Evolutionary conservation across 2,797 vertebrate genomes (phyloP).

Genomic region (Girardinus metallicus): DNA sequence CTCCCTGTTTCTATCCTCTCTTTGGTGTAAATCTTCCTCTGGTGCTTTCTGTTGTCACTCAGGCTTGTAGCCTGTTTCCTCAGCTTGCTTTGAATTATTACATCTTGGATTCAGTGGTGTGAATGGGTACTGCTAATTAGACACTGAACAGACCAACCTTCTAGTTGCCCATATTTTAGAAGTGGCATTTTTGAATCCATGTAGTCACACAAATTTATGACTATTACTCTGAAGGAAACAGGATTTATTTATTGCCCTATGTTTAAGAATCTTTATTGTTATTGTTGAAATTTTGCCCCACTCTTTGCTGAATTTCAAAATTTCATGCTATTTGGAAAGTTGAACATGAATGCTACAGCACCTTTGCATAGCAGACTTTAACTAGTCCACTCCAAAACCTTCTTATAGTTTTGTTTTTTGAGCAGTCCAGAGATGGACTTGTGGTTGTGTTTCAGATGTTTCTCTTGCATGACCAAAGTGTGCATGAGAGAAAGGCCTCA

Average conservation of each 20-base stretch:
- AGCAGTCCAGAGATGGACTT: not conserved
- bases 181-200: conserved; percentile 24
- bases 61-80: conserved; percentile 64
- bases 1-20: conserved; percentile 32
- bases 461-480: not conserved
- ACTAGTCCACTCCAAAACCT: not conserved
- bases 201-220: not conserved
- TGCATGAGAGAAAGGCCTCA: not conserved
- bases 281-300: not conserved
- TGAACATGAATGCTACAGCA: not conserved
- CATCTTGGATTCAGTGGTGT: conserved; percentile 76
- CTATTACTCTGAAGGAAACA: not conserved
- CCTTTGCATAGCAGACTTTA: not conserved
- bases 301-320: not conserved
- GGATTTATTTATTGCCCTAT: not conserved
- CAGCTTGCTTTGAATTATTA: conserved; percentile 83
- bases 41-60: conserved; percentile 62
- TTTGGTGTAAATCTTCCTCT: conserved; percentile 29
- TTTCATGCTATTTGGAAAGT: not conserved
- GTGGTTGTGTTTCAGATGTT: not conserved
- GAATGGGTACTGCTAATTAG: conserved; percentile 82
- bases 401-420: not conserved
- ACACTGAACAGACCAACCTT: conserved; percentile 78
- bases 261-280: not conserved
- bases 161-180: conserved; percentile 73